A percentile compares a stretch with the other conserved stretches of the same genome.
These are phyloP conservation scores for Cyprinodon diabolis DNA, from an alignment of 2,797 vertebrate species.

Conservation along the genomic window DNA sequence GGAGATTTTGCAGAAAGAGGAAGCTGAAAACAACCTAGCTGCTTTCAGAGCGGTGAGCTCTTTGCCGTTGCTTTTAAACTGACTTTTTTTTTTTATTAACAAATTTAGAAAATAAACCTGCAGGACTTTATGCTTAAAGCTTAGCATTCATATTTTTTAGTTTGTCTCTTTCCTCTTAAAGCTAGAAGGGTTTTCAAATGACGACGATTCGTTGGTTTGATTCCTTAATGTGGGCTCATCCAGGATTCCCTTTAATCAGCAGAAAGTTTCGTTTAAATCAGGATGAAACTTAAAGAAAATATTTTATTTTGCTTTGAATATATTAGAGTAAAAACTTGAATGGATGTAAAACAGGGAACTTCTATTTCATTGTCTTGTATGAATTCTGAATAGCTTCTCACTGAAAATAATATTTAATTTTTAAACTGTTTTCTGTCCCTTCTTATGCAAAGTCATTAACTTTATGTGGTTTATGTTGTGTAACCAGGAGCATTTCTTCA, in stretches of 20 bases:
- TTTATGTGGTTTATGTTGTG: too few relatives aligned
- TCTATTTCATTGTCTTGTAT: not conserved
- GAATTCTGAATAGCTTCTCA: not conserved
- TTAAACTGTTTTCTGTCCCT: too few relatives aligned
- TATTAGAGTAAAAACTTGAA: not conserved
- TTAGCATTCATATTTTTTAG: not conserved
- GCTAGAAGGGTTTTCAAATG: too few relatives aligned
- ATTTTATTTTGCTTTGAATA: not conserved
- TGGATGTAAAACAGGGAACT: not conserved
- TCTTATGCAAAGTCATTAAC: too few relatives aligned
- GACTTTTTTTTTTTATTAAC: not conserved
- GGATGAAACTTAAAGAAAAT: not conserved
- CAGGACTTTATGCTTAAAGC: not conserved
- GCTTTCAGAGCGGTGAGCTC: conserved; percentile 91
- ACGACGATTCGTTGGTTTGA: not conserved
- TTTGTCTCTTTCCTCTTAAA: too few relatives aligned
- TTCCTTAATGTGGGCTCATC: not conserved
- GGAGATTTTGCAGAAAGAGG: conserved; percentile 91
- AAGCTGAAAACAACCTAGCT: conserved; percentile 92
- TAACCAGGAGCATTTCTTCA: too few relatives aligned
- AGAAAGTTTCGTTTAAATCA: not conserved
- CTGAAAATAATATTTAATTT: not conserved
- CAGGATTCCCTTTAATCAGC: not conserved
- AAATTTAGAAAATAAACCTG: not conserved
- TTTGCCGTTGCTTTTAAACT: not conserved